Evolutionary conservation across 2,113 vertebrate genomes (phyloP).

Genomic region (Neotoma lepida): DNA sequence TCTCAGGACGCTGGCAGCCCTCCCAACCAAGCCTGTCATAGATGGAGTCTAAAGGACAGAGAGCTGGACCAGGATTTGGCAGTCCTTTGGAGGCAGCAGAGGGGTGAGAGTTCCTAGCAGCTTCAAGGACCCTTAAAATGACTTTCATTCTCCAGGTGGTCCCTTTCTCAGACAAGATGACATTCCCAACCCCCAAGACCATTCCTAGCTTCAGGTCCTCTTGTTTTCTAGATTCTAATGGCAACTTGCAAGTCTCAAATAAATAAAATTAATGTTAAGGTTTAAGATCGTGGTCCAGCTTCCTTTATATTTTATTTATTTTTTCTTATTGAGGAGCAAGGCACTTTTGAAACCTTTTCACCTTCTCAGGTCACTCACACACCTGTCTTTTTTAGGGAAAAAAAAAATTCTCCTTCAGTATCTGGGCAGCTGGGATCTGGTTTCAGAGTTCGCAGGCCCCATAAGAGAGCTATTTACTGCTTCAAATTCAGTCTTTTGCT

Average conservation of each 20-base stretch:
- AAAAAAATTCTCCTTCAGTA: neutral
- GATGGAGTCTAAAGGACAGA: neutral
- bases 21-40: neutral
- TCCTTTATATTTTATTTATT: accelerated
- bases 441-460: slow-evolving; percentile 1
- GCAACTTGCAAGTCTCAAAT: slow-evolving; percentile 26
- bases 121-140: neutral
- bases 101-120: neutral
- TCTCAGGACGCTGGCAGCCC: neutral
- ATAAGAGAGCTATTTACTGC: neutral
- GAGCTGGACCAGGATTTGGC: neutral
- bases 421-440: slow-evolving; percentile 1
- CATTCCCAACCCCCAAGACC: neutral
- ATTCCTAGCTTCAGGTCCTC: neutral
- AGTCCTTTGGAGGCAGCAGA: neutral
- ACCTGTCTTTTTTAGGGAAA: slow-evolving; percentile 38
- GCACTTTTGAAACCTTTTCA: slow-evolving; percentile 2
- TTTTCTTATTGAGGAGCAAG: neutral
- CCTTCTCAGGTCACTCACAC: neutral
- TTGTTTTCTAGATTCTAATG: neutral
- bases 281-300: neutral
- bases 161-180: neutral
- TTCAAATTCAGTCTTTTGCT: neutral
- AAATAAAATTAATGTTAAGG: slow-evolving; percentile 47
- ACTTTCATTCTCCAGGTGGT: neutral